These are phyloP conservation scores for Paralvinella palmiformis DNA, from an alignment of 1,140 invertebrate species.

Conservation along the genomic window DNA sequence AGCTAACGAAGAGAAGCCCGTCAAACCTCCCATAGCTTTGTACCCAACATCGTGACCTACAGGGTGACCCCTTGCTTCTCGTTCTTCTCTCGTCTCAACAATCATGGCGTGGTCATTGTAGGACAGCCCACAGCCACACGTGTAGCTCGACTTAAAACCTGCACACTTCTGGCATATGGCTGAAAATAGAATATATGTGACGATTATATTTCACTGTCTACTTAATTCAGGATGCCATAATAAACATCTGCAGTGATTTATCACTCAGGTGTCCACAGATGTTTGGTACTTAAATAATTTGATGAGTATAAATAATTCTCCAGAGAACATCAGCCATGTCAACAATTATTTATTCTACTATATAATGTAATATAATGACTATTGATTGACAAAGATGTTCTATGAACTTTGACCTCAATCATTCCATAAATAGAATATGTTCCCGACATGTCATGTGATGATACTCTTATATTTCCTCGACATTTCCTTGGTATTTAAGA, in stretches of 20 bases:
- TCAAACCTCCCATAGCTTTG: constrained; percentile 50
- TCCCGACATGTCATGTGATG: too few species aligned
- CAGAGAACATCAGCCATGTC: background rate
- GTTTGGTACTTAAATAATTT: background rate
- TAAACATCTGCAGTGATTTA: background rate
- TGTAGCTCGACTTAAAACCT: constrained; percentile 47
- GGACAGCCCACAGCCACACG: constrained; percentile 45
- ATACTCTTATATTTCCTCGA: too few species aligned
- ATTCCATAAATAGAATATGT: too few species aligned
- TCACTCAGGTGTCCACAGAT: background rate
- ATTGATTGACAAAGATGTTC: too few species aligned
- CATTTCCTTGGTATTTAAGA: too few species aligned
- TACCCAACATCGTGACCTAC: constrained; percentile 45
- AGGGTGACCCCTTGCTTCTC: constrained; percentile 46
- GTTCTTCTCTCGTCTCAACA: constrained; percentile 46
- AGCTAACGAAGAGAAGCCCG: constrained; percentile 49
- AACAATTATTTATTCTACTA: background rate
- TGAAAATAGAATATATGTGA: constrained; percentile 19
- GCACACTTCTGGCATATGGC: constrained; percentile 42
- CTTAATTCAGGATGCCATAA: background rate
- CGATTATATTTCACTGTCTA: background rate
- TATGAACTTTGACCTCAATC: too few species aligned
- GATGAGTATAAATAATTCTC: background rate
- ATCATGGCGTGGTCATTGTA: constrained; percentile 42
- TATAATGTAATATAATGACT: too few species aligned